phyloP scores from a whole-genome alignment of 2,797 vertebrate species.

The Sebastes kiyomatsui region DNA sequence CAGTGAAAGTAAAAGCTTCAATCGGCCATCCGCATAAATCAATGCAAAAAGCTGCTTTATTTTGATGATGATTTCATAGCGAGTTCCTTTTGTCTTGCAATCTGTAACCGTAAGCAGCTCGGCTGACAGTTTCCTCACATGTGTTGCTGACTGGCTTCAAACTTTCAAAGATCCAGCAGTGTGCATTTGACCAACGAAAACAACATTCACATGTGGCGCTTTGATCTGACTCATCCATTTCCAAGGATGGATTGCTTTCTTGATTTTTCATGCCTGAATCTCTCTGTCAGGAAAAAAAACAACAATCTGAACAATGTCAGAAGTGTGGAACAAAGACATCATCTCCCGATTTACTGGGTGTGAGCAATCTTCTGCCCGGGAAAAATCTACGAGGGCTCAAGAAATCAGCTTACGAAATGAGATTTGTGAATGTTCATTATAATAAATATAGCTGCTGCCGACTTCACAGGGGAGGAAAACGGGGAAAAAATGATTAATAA shows the following conservation, averaged over 20 bases:
- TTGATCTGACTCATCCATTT: constrained; percentile 29
- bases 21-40: constrained; percentile 38
- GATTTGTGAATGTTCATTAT: constrained; percentile 29
- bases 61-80: constrained; percentile 8
- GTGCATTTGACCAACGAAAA: not conserved
- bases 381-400: constrained; percentile 20
- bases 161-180: constrained; percentile 1
- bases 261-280: constrained; percentile 23
- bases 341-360: constrained; percentile 10
- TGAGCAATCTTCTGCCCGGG: constrained; percentile 4
- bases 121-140: not conserved
- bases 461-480: not conserved
- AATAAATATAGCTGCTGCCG: constrained; percentile 8
- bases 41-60: constrained; percentile 12
- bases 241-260: constrained; percentile 2
- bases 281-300: constrained; percentile 6
- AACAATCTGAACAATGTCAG: constrained; percentile 14
- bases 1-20: constrained; percentile 34
- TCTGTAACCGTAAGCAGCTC: not conserved
- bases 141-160: not conserved
- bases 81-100: not conserved
- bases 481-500: not conserved
- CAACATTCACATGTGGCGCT: not conserved
- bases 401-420: constrained; percentile 34
- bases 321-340: constrained; percentile 35